phyloP scores from a whole-genome alignment of 2,113 vertebrate genomes.

The Paradisaea rubra region DNA sequence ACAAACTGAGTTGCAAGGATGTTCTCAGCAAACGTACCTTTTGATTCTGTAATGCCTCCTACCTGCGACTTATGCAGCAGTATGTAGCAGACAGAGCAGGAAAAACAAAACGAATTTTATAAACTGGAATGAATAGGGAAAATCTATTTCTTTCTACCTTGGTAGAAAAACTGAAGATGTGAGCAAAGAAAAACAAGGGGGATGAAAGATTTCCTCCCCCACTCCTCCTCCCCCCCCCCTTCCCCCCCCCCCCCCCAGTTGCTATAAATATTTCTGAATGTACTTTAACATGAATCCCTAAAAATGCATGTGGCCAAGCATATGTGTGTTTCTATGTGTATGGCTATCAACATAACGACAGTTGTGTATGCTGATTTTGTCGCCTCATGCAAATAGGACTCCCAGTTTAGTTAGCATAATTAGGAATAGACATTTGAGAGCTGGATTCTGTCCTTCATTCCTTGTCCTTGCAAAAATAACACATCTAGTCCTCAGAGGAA shows the following conservation, averaged over 20 bases:
- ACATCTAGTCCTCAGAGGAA: background rate
- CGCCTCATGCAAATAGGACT: constrained; percentile 29
- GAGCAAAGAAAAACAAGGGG: background rate
- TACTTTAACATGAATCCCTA: background rate
- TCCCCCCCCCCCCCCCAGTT: fast-evolving
- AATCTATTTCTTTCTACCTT: background rate
- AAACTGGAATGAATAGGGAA: background rate
- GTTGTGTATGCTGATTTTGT: constrained; percentile 27
- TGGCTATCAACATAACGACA: background rate
- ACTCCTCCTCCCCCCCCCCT: too few species aligned
- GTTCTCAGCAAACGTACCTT: background rate
- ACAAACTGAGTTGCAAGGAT: background rate
- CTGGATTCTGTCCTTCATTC: background rate
- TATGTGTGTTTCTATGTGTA: constrained; percentile 1
- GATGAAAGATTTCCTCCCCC: background rate
- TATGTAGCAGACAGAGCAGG: background rate
- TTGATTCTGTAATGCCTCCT: background rate
- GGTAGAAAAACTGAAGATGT: background rate
- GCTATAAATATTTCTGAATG: background rate
- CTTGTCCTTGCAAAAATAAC: constrained; percentile 4
- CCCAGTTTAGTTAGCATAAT: constrained; percentile 13
- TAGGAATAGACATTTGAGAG: constrained; percentile 1
- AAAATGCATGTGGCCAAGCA: background rate
- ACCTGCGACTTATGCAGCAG: background rate
- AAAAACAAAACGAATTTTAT: background rate